phyloP scores from a whole-genome alignment of 2,888 invertebrate genomes.

The Orchestes rusci region DNA sequence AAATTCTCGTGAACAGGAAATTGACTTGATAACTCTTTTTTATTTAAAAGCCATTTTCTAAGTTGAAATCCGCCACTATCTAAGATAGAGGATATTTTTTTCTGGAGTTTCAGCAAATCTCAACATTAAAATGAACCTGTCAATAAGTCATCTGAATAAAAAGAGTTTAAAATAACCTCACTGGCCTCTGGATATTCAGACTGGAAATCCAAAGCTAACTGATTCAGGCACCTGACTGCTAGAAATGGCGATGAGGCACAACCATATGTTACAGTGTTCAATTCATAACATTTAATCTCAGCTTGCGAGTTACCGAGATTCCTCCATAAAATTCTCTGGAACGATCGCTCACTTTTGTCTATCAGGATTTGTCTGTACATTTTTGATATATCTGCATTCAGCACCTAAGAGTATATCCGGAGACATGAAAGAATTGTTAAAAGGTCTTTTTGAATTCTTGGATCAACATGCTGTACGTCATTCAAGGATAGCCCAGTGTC shows the following conservation, averaged over 20 bases:
- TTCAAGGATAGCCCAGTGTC: too few relatives aligned
- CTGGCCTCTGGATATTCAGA: neutral
- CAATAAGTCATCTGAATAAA: neutral
- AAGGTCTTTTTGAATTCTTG: slow-evolving; percentile 16
- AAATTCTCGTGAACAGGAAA: neutral
- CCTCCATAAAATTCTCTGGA: slow-evolving; percentile 16
- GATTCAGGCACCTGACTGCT: slow-evolving; percentile 15
- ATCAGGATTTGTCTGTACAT: slow-evolving; percentile 18
- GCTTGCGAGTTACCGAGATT: neutral
- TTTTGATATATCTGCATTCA: slow-evolving; percentile 17
- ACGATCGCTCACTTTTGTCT: neutral
- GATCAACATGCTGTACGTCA: slow-evolving; percentile 14
- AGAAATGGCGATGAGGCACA: slow-evolving; percentile 19
- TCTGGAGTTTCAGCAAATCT: neutral
- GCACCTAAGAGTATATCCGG: neutral
- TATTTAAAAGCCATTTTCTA: slow-evolving; percentile 2
- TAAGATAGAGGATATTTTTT: neutral
- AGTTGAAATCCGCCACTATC: neutral
- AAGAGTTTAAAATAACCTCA: slow-evolving; percentile 2
- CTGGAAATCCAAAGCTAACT: slow-evolving; percentile 5
- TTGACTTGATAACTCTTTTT: neutral
- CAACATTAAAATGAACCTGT: neutral
- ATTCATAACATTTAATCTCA: slow-evolving; percentile 11
- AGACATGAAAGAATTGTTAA: slow-evolving; percentile 13
- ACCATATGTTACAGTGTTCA: slow-evolving; percentile 19